Conservation (phyloP, 2,888 invertebrate species). For the Sinelater perroti region DNA sequence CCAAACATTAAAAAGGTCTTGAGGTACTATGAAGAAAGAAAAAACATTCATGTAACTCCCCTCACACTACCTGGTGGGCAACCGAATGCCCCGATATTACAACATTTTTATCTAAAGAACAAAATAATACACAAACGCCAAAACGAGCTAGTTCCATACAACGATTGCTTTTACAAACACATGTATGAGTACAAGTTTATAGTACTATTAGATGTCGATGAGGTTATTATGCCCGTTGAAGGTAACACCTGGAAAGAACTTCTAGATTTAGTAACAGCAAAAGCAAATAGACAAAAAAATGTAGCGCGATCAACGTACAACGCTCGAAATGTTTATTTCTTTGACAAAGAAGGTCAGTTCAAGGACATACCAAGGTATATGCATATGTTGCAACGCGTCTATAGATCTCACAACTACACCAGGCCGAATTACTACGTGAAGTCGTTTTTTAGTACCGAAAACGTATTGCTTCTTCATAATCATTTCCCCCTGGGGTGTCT, state of each 20-base stretch:
- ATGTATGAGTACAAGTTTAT: slow-evolving; percentile 85
- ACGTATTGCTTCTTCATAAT: slow-evolving; percentile 89
- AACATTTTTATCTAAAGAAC: slow-evolving; percentile 83
- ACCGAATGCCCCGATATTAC: slow-evolving; percentile 83
- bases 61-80: slow-evolving; percentile 84
- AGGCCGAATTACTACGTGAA: slow-evolving; percentile 93
- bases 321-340: slow-evolving; percentile 90
- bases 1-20: slow-evolving; percentile 84
- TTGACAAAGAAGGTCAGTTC: slow-evolving; percentile 85
- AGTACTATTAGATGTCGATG: slow-evolving; percentile 73
- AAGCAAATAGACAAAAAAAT: slow-evolving; percentile 72
- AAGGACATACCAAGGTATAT: slow-evolving; percentile 82
- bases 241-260: slow-evolving; percentile 77
- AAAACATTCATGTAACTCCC: slow-evolving; percentile 73
- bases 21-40: slow-evolving; percentile 47
- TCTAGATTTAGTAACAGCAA: slow-evolving; percentile 73
- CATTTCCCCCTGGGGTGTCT: slow-evolving; percentile 91
- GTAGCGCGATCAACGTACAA: slow-evolving; percentile 84
- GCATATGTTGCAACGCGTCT: slow-evolving; percentile 94
- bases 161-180: slow-evolving; percentile 90
- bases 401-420: slow-evolving; percentile 89
- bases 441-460: slow-evolving; percentile 92
- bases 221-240: slow-evolving; percentile 69
- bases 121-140: slow-evolving; percentile 88
- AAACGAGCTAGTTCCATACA: slow-evolving; percentile 91